These are phyloP conservation scores for Hirtodrosophila confusa DNA, from an alignment of 2,888 invertebrate species.

Conservation along the genomic window DNA sequence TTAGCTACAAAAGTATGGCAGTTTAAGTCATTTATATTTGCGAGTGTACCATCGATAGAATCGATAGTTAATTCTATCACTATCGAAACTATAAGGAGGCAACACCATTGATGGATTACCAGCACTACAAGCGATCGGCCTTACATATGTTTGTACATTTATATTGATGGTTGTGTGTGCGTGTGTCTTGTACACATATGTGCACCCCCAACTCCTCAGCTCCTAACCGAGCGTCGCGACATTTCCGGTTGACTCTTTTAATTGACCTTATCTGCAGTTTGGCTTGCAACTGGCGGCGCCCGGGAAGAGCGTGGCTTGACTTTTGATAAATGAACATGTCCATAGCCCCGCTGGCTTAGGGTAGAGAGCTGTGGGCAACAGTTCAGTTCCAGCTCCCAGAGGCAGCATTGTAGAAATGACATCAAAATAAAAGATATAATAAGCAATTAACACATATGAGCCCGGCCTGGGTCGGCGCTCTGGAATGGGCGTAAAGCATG, in stretches of 20 bases:
- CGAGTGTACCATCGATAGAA: no score
- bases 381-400: conserved; percentile 41
- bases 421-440: conserved; percentile 76
- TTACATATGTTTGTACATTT: neutral
- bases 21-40: no score
- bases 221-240: conserved; percentile 74
- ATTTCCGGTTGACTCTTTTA: conserved; percentile 82
- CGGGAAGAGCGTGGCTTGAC: conserved; percentile 71
- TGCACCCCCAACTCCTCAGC: conserved; percentile 44
- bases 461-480: conserved; percentile 28
- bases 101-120: no score
- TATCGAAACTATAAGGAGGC: no score
- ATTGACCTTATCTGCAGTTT: conserved; percentile 80
- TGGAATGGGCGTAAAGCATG: conserved; percentile 69
- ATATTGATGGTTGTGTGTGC: neutral
- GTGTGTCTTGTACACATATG: conserved; percentile 15
- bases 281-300: conserved; percentile 46
- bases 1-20: no score
- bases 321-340: conserved; percentile 78
- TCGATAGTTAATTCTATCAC: no score
- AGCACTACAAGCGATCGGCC: no score
- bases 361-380: conserved; percentile 3
- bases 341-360: no score
- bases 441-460: conserved; percentile 74
- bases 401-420: conserved; percentile 57